Percentiles rank a stretch among this genome's conserved stretches.
These are phyloP conservation scores for Gadopsis marmoratus DNA, from an alignment of 2,797 vertebrate species.

Conservation along the genomic window DNA sequence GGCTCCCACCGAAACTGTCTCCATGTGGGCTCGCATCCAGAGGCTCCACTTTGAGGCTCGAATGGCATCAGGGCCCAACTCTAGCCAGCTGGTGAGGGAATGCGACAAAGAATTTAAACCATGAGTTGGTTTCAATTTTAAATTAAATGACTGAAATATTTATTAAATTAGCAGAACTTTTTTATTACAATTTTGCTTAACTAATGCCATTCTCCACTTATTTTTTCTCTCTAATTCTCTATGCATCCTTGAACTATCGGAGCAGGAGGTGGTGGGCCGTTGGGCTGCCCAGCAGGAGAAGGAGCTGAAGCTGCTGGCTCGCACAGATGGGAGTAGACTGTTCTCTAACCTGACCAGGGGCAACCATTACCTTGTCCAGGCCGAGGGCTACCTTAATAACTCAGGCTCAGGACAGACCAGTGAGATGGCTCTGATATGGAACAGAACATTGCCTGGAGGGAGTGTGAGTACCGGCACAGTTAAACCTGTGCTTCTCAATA, in stretches of 20 bases:
- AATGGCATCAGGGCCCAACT: slow-evolving; percentile 88
- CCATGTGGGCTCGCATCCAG: slow-evolving; percentile 93
- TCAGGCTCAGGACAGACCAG: slow-evolving; percentile 92
- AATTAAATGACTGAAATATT: neutral
- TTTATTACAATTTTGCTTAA: neutral
- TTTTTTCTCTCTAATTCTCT: slow-evolving; percentile 6
- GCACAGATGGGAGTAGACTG: slow-evolving; percentile 88
- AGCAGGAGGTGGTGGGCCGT: slow-evolving; percentile 90
- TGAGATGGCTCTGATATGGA: slow-evolving; percentile 94
- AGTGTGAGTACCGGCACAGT: slow-evolving; percentile 86
- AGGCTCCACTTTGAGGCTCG: slow-evolving; percentile 90
- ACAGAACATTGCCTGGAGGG: slow-evolving; percentile 90
- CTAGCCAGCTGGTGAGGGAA: slow-evolving; percentile 87
- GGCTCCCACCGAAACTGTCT: slow-evolving; percentile 85
- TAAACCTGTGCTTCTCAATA: slow-evolving; percentile 1
- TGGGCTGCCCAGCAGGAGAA: slow-evolving; percentile 94
- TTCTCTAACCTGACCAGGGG: slow-evolving; percentile 90
- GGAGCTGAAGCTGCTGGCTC: slow-evolving; percentile 86
- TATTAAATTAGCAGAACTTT: neutral
- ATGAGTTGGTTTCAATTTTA: neutral
- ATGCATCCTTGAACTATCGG: neutral
- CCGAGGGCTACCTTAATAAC: slow-evolving; percentile 92
- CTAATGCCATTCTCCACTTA: neutral
- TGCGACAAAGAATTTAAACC: no score
- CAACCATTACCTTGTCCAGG: slow-evolving; percentile 92